Evolutionary conservation across 2,888 invertebrate species (phyloP), one percentile per base, ranked within the genome.

Genomic region (Phengaris arion): DNA sequence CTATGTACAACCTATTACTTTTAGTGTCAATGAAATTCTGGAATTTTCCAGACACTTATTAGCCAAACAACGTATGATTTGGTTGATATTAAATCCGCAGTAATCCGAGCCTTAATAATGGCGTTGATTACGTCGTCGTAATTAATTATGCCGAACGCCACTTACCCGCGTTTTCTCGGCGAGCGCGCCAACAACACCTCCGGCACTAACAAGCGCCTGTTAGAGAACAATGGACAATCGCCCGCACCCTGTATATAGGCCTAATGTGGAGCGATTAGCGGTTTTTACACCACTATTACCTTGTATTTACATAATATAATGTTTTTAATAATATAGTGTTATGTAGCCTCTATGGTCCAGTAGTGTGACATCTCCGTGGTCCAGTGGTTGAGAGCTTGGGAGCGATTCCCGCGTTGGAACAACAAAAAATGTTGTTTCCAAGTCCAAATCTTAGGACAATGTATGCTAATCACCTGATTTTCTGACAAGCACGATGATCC

Each of bases 181-280:
- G 87, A 82, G 82, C 85, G 83, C 84, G 84, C 85, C 86, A 87
- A 86, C 86, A 86, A 85, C 87, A 86, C 87, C 87, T 89, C 86
- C 79, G 84, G 81, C 83, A 84, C 88, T 92, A 92, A 93, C 92
- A 91, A 91, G 83, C 83, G 87, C 85, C 90, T 89, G 91, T 91
- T 92, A 92, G 91, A 90, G 92, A 92, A 93, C 93, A 93, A 93
- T 93, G 90, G 87, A 91, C 91, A 88, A 90, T 91, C 79, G 83
- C 81, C 81, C 78, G 82, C 85, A 85, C 85, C 82, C 81, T 80
- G 82, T 82, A 80, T 81, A 82, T 81, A 74, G 35, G 5, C 35
- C 15, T 48, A 48, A 64, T 64, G 35, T 46, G 72, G 13, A 15
- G 55, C 54, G 48, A 57, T 48, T 12, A 22, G 57, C 59, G 59